Conservation (phyloP, 2,113 vertebrate genomes). For the Engystomops pustulosus region DNA sequence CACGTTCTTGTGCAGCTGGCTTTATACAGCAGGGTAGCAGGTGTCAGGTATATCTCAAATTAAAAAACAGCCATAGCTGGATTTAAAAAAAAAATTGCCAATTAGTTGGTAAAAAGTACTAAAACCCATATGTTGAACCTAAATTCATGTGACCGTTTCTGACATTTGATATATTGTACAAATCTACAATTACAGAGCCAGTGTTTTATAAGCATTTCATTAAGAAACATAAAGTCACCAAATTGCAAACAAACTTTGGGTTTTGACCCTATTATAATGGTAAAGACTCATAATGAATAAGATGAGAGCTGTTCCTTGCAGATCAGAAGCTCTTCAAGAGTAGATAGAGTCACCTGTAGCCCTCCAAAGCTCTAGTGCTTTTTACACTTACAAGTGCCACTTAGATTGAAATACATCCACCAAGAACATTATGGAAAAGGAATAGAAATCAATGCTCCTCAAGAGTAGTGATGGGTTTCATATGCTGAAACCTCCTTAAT, state of each 20-base stretch:
- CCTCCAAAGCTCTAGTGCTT: slow-evolving; percentile 43
- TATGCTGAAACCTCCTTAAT: slow-evolving; percentile 33
- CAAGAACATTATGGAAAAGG: slow-evolving; percentile 57
- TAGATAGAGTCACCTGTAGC: slow-evolving; percentile 23
- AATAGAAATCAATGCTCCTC: slow-evolving; percentile 62
- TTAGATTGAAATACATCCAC: slow-evolving; percentile 68
- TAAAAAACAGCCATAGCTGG: too few species aligned
- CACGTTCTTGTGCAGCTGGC: too few species aligned
- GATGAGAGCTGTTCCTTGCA: slow-evolving; percentile 39
- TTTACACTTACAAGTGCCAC: slow-evolving; percentile 67
- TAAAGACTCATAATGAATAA: slow-evolving; percentile 32
- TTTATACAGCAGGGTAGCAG: too few species aligned
- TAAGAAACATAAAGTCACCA: slow-evolving; percentile 60
- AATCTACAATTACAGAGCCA: background rate
- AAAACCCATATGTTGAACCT: background rate
- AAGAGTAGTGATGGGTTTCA: slow-evolving; percentile 44
- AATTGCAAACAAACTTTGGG: slow-evolving; percentile 41
- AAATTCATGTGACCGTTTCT: background rate
- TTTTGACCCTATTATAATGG: slow-evolving; percentile 60
- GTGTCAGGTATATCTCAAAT: too few species aligned
- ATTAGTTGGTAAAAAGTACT: background rate
- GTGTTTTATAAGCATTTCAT: background rate
- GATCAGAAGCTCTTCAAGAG: slow-evolving; percentile 64
- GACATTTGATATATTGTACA: background rate
- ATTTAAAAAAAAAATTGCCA: background rate